Evolutionary conservation across 2,113 vertebrate species (phyloP).

Genomic region (Odocoileus virginianus): DNA sequence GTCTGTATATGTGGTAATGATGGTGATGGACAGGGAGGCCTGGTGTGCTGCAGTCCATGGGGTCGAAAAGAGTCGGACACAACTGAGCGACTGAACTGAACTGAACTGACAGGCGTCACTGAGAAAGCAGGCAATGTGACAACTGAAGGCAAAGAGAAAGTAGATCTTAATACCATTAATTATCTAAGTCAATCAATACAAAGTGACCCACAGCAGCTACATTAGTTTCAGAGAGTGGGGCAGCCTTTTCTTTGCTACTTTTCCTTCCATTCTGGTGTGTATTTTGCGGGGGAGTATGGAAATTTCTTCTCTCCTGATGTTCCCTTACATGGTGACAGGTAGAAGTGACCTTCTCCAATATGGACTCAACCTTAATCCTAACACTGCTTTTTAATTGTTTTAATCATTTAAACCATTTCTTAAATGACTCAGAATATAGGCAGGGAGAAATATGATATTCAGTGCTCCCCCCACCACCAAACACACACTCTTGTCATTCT

Average conservation of each 20-base stretch:
- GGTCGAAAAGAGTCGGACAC: not conserved
- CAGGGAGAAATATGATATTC: not conserved
- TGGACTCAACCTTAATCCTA: not conserved
- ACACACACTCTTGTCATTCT: not conserved
- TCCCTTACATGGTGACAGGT: not conserved
- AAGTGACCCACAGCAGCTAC: no score
- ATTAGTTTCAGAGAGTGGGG: not conserved
- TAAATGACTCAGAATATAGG: not conserved
- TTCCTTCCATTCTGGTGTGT: not conserved
- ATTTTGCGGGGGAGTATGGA: not conserved
- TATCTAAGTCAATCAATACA: no score
- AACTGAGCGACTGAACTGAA: not conserved
- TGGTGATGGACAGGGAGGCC: not conserved
- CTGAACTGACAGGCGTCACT: not conserved
- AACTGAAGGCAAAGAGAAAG: not conserved
- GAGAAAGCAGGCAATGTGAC: not conserved
- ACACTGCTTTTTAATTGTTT: not conserved
- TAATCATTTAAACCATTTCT: not conserved
- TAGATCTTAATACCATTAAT: accelerated
- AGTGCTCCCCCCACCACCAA: not conserved
- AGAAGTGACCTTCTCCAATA: not conserved
- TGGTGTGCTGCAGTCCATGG: not conserved
- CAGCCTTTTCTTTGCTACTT: no score
- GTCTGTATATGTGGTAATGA: not conserved
- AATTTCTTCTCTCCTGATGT: not conserved